Evolutionary conservation across 2,797 vertebrate genomes (phyloP).

Genomic region (Nannoperca obscura): DNA sequence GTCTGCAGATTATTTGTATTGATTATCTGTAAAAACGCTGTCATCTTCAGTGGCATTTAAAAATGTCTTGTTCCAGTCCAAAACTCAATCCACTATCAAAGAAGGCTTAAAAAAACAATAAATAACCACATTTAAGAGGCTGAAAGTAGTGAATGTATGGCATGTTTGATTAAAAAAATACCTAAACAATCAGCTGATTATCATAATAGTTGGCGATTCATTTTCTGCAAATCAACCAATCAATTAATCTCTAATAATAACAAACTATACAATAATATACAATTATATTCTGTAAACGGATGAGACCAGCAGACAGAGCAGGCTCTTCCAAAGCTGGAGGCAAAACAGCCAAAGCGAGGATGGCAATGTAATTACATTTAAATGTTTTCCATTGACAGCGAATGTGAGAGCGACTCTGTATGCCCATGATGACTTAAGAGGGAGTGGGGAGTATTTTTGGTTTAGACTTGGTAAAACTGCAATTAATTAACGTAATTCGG

Average conservation of each 20-base stretch:
- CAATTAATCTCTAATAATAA: not conserved
- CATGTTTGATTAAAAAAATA: not conserved
- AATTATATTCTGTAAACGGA: not conserved
- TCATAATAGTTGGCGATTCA: not conserved
- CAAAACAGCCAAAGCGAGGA: conserved; percentile 42
- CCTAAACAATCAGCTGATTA: not conserved
- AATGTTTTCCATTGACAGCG: conserved; percentile 44
- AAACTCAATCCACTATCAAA: not conserved
- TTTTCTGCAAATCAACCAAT: not conserved
- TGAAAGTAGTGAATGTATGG: not conserved
- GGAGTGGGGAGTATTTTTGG: conserved; percentile 40
- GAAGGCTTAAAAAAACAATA: not conserved
- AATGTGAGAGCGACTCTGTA: conserved; percentile 27
- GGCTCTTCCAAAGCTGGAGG: conserved; percentile 33
- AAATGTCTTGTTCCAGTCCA: not conserved
- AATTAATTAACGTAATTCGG: conserved; percentile 43
- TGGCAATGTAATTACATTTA: conserved; percentile 44
- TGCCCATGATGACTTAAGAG: conserved; percentile 44
- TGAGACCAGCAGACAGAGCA: conserved; percentile 6
- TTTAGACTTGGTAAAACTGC: conserved; percentile 41
- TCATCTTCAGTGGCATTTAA: too few relatives aligned
- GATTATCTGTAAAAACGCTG: not conserved
- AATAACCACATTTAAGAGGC: not conserved
- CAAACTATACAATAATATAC: conserved; percentile 5
- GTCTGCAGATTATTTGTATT: not conserved